Evolutionary conservation across 2,797 vertebrate species (phyloP), one percentile per base, ranked within the genome.

Genomic region (Hypotaenidia philippensis): DNA sequence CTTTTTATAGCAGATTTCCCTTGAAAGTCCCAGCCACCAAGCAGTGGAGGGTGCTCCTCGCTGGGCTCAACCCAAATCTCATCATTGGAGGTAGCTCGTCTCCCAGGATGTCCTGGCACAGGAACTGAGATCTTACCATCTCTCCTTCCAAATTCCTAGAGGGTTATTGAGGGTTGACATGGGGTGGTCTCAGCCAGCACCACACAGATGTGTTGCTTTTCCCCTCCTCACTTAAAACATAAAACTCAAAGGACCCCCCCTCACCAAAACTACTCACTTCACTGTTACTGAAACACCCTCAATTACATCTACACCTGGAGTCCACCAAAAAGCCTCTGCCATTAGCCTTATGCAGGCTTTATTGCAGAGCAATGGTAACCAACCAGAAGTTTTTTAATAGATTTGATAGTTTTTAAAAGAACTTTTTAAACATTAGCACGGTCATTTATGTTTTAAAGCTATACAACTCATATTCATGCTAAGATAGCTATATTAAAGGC

Each of bases 391-490:
- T 95, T 96, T 80, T 66, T 21, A 66, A 79, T 63, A 75, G 31
- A 82, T 95, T 89, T 21, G 64, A 79, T 63, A 75, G 31, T 80
- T 95, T 89, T 94, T 93, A 78, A 7, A 74, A 92, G 79, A 83
- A 44, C 49, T 71, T 87, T 45, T 60, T 13, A 87, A 93, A 82
- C 78, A 92, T 38, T 75, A 88, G 44, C 61, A 20, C 0, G 11
- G 40, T 94, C 22, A 1, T 93, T 96, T 90, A 13, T 50, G 26
- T 81, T 94, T 97, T 83, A 93, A 94, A 97, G 94, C 91, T 94
- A 96, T 97, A 95, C 97, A 97, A 97, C 97, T 94, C 98, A 99
- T 99, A 99, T 99, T 99, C 99, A 99, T 99, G 99, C 99, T 99
- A 99, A 99, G 98, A 98, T 98, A 98, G 95, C 98, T 97, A 53